Base-by-base conservation (phyloP, 2,113 vertebrate species). In the Rhinolophus sinicus region DNA sequence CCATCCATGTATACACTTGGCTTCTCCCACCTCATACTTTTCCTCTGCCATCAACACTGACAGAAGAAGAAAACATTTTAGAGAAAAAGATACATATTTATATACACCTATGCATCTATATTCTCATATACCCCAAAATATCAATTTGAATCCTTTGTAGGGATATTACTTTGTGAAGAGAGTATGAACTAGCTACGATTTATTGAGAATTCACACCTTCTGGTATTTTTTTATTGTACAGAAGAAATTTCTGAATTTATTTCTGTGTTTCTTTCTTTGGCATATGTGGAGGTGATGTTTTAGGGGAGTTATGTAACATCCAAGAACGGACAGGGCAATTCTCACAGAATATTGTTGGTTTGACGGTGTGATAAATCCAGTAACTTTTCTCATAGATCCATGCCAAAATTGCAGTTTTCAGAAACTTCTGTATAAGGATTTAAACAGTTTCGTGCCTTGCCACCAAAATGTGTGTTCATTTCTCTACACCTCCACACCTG, bases 401-500 rank as follows among this genome's bases (percentile, higher is more conserved):
- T 92, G 95, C 95, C 96, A 96, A 93, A 97, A 96, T 95, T 95
- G 95, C 40, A 97, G 86, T 97, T 94, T 97, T 93, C 86, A 94
- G 91, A 97, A 97, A 97, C 89, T 96, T 97, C 95, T 96, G 83
- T 70, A 97, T 91, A 87, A 97, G 65, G 78, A 97, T 97, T 97
- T 97, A 93, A 97, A 95, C 96, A 97, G 97, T 96, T 97, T 92
- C 93, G 52, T 97, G 94, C 94, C 82, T 97, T 95, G 96, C 94
- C 90, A 97, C 96, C 82, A 85, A 97, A 97, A 97, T 98, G 95
- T 97, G 97, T 96, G 94, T 97, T 95, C 97, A 90, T 97, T 96
- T 97, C 93, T 95, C 97, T 96, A 97, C 98, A 97, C 98, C 97
- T 98, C 98, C 97, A 97, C 98, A 97, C 96, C 97, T 98, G 98